Percentiles rank a stretch among this genome's conserved stretches.
These are phyloP conservation scores for Xenopus petersii DNA, from an alignment of 2,797 vertebrate species.

Conservation along the genomic window DNA sequence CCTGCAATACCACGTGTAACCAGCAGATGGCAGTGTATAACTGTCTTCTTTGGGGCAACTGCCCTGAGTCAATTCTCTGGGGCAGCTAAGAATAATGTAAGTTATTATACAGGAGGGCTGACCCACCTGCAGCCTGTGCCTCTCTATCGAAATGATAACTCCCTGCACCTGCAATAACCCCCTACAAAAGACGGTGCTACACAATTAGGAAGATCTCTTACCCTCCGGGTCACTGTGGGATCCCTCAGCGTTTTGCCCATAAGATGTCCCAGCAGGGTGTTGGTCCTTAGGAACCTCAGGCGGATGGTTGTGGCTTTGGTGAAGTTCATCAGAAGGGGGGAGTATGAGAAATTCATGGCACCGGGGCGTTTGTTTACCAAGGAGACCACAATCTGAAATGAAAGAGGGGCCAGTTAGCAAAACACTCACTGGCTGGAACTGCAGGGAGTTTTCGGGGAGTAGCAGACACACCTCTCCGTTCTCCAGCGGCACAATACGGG, in stretches of 20 bases:
- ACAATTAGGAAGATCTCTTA: slow-evolving; percentile 55
- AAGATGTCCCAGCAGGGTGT: slow-evolving; percentile 92
- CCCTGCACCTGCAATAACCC: no score
- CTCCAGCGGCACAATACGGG: slow-evolving; percentile 89
- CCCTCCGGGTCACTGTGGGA: slow-evolving; percentile 93
- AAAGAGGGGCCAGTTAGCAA: neutral
- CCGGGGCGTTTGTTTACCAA: slow-evolving; percentile 93
- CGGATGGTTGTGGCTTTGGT: slow-evolving; percentile 94
- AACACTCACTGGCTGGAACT: neutral
- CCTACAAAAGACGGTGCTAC: no score
- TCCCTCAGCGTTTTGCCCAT: slow-evolving; percentile 94
- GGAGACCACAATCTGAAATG: slow-evolving; percentile 85
- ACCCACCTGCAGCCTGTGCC: no score
- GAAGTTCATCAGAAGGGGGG: slow-evolving; percentile 87
- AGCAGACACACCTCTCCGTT: slow-evolving; percentile 82
- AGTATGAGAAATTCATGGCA: slow-evolving; percentile 95
- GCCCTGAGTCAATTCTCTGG: no score
- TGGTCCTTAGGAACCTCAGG: slow-evolving; percentile 89
- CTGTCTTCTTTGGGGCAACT: no score
- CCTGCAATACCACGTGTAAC: no score
- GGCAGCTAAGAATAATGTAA: no score
- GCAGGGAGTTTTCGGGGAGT: neutral
- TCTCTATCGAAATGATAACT: no score
- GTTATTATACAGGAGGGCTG: no score
- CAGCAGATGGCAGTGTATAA: no score